phyloP scores from a whole-genome alignment of 2,113 vertebrate species.

The Salvelinus namaycush region DNA sequence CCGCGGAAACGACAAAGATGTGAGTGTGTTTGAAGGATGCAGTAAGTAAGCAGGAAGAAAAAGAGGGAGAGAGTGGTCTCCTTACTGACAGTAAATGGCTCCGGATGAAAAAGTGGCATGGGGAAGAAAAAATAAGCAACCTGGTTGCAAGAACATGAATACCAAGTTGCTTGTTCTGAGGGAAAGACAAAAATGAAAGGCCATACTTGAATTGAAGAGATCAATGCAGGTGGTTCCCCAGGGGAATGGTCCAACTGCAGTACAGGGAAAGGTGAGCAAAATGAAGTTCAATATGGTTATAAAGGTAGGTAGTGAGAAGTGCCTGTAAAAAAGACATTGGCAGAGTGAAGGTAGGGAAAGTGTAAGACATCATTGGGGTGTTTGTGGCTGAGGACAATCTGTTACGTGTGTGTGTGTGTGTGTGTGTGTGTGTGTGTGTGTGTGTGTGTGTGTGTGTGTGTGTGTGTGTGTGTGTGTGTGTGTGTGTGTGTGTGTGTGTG shows the following conservation, averaged over 20 bases:
- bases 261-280: constrained; percentile 18
- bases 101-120: constrained; percentile 42
- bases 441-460: neutral
- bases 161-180: constrained; percentile 41
- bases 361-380: neutral
- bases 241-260: constrained; percentile 22
- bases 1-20: constrained; percentile 51
- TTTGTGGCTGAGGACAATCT: no score
- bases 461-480: neutral
- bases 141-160: constrained; percentile 26
- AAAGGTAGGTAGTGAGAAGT: constrained; percentile 12
- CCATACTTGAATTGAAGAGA: constrained; percentile 43
- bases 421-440: neutral
- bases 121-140: constrained; percentile 11
- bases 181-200: constrained; percentile 43
- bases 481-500: neutral
- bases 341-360: neutral
- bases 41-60: neutral
- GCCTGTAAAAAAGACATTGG: neutral
- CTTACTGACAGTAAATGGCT: constrained; percentile 51
- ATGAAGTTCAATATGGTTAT: constrained; percentile 43
- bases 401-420: neutral
- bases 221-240: constrained; percentile 56
- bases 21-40: constrained; percentile 36
- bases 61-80: neutral